Base-by-base conservation (phyloP, 2,113 vertebrate species). In the Rousettus leschenaultii region DNA sequence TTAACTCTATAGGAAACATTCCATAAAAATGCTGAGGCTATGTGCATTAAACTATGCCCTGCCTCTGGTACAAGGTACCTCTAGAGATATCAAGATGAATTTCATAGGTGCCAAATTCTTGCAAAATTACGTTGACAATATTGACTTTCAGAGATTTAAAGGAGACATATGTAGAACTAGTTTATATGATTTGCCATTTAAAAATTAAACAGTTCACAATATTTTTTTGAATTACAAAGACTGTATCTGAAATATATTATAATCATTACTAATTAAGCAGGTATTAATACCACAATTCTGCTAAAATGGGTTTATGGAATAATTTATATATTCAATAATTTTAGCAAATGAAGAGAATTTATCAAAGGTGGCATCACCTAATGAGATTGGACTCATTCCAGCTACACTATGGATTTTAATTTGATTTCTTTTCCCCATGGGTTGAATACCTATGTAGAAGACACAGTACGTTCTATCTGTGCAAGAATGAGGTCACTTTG, bases 271-370 rank as follows among this genome's bases (percentile, higher is more conserved):
- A 95, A 83, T 91, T 83, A 89, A 86, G 71, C 12, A 94, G 19
- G 13, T 91, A 13, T 89, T 74, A 40, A 40, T 40, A 94, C 30
- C 14, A 74, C 35, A 5, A 93, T 96, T 93, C 70, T 97, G 59
- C 66, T 96, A 92, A 96, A 92, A 87, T 85, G 26, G 10, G 9
- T 51, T 86, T 87, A 35, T 28, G 19, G 48, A 74, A 90, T 82
- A 86, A 97, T 96, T 90, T 92, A 89, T 53, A 83, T 86, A 92
- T 78, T 92, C 40, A 95, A 95, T 94, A 95, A 80, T 95, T 95
- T 95, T 78, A 92, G 65, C 28, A 89, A 94, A 92, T 91, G 21
- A 93, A 21, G n/a, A 97, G 95, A 92, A 96, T 48, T 33, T 63
- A 75, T 94, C 55, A 96, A 53, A 19, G 4, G 7, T 91, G 51